A percentile compares a stretch with the other conserved stretches of the same genome.
Conservation (phyloP, 2,797 vertebrate genomes). For the Labroides dimidiatus region DNA sequence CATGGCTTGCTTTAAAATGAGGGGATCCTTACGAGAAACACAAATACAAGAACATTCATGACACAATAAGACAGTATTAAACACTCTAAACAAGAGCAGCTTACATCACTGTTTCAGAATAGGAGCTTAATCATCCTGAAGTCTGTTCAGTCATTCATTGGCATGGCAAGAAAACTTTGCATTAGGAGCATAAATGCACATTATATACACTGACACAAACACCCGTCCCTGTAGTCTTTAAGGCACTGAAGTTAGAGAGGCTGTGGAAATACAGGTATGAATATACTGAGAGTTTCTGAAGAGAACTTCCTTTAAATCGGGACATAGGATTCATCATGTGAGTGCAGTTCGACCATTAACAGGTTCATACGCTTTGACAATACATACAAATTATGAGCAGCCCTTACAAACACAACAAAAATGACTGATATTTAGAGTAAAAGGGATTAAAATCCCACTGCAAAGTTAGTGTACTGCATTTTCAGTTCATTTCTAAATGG, state of each 20-base stretch:
- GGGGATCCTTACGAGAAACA: slow-evolving; percentile 16
- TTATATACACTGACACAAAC: slow-evolving; percentile 64
- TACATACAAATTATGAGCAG: slow-evolving; percentile 21
- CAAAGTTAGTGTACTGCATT: slow-evolving; percentile 15
- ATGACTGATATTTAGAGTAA: slow-evolving; percentile 21
- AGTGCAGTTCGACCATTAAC: slow-evolving; percentile 31
- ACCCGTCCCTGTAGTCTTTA: slow-evolving; percentile 69
- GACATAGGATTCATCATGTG: slow-evolving; percentile 16
- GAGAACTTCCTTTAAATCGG: slow-evolving; percentile 18
- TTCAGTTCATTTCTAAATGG: slow-evolving; percentile 14
- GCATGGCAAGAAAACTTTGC: slow-evolving; percentile 67
- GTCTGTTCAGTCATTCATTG: slow-evolving; percentile 61
- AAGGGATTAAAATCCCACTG: slow-evolving; percentile 18
- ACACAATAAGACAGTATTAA: slow-evolving; percentile 44
- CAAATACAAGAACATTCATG: slow-evolving; percentile 39
- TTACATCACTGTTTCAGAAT: slow-evolving; percentile 63
- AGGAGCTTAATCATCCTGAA: slow-evolving; percentile 67
- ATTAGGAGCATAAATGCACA: slow-evolving; percentile 60
- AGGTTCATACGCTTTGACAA: slow-evolving; percentile 27
- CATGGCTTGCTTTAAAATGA: slow-evolving; percentile 13
- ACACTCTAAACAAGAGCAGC: slow-evolving; percentile 69
- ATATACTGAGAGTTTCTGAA: slow-evolving; percentile 47
- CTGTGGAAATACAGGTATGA: slow-evolving; percentile 39
- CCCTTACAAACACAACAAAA: slow-evolving; percentile 50
- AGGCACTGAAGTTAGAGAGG: slow-evolving; percentile 79